Percentiles rank a stretch among this genome's conserved stretches.
phyloP scores from a whole-genome alignment of 1,140 invertebrate species.

The Gonatopus flavifemur region DNA sequence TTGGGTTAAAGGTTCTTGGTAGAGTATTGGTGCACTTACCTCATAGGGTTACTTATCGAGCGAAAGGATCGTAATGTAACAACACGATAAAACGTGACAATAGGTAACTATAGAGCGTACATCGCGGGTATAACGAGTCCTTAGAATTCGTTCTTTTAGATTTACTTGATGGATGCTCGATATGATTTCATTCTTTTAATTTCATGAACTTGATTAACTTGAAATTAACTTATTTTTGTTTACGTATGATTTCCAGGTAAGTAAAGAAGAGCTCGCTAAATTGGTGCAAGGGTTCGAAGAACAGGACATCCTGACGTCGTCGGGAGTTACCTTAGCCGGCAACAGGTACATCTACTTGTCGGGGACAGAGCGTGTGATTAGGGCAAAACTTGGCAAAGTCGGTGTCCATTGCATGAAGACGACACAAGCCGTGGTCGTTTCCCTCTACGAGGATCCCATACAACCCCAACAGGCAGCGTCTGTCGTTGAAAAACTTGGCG shows the following conservation, averaged over 20 bases:
- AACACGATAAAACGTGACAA: neutral
- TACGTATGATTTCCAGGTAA: conserved; percentile 69
- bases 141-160: too few relatives aligned
- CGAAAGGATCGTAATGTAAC: neutral
- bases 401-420: conserved; percentile 94
- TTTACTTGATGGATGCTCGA: too few relatives aligned
- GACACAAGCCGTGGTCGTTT: conserved; percentile 88
- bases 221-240: neutral
- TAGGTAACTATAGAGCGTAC: too few relatives aligned
- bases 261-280: conserved; percentile 85
- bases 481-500: conserved; percentile 93
- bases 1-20: too few relatives aligned
- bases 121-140: too few relatives aligned
- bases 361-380: conserved; percentile 86
- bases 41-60: neutral
- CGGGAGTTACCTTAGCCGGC: conserved; percentile 85
- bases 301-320: conserved; percentile 80
- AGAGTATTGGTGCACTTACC: too few relatives aligned
- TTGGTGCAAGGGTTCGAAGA: conserved; percentile 85
- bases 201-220: too few relatives aligned
- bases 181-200: too few relatives aligned
- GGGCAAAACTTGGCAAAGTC: conserved; percentile 87
- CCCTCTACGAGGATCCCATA: conserved; percentile 91
- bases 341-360: conserved; percentile 91
- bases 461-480: conserved; percentile 92